phyloP scores from a whole-genome alignment of 2,797 vertebrate species.

The Sarcophilus harrisii region DNA sequence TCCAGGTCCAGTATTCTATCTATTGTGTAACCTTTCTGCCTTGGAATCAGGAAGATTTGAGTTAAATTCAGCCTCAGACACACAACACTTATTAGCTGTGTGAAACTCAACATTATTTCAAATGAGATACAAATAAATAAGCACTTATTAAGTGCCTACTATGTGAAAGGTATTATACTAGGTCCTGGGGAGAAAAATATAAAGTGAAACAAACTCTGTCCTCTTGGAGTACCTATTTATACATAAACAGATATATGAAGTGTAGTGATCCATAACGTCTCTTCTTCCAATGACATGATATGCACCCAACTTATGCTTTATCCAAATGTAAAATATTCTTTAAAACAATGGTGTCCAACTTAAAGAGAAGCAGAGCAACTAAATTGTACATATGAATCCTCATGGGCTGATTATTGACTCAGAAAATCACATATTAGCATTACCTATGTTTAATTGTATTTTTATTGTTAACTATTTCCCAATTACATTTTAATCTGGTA shows the following conservation, averaged over 20 bases:
- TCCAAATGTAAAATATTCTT: background rate
- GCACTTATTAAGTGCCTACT: background rate
- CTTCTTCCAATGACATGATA: background rate
- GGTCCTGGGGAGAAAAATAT: background rate
- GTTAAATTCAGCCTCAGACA: too few species aligned
- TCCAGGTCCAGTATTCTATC: background rate
- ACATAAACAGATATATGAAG: background rate
- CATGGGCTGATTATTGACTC: background rate
- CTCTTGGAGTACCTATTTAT: background rate
- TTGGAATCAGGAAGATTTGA: too few species aligned
- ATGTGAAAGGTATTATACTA: background rate
- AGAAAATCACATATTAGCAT: background rate
- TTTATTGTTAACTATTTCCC: background rate
- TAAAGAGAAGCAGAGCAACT: background rate
- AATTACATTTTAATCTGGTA: background rate
- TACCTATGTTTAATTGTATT: background rate
- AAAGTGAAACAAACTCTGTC: background rate
- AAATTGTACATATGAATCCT: background rate
- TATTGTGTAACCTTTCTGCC: background rate
- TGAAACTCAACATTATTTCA: background rate
- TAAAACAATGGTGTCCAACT: background rate
- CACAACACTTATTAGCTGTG: too few species aligned
- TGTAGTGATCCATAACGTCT: background rate
- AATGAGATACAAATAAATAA: background rate
- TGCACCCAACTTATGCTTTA: background rate